Conservation (phyloP, 1,140 invertebrate species). For the Apis laboriosa region DNA sequence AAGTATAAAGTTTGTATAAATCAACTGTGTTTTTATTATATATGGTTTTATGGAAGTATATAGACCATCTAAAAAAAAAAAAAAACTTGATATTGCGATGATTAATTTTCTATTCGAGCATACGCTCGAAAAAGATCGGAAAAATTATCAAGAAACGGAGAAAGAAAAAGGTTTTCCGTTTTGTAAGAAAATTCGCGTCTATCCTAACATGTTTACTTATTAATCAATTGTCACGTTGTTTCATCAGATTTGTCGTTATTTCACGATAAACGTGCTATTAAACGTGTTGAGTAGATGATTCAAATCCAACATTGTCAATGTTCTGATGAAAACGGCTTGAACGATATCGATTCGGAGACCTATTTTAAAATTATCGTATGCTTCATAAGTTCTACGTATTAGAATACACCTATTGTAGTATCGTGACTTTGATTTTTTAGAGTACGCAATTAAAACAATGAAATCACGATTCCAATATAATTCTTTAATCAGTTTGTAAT, state of each 20-base stretch:
- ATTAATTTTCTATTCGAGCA: no score
- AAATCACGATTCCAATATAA: neutral
- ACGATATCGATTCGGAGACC: neutral
- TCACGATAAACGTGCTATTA: neutral
- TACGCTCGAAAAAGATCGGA: neutral
- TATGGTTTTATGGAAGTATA: no score
- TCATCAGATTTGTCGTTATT: constrained; percentile 6
- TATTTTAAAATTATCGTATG: neutral
- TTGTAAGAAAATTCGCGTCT: constrained; percentile 27
- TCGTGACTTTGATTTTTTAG: neutral
- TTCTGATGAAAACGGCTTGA: neutral
- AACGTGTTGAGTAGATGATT: constrained; percentile 4
- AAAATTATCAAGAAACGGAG: no score
- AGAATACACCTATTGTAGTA: neutral
- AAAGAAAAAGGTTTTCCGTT: neutral
- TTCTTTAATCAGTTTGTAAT: neutral
- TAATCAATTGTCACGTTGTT: constrained; percentile 22
- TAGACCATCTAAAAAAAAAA: no score
- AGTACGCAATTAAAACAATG: neutral
- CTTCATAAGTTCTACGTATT: neutral
- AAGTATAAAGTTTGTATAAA: no score
- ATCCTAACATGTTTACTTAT: constrained; percentile 23
- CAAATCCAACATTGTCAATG: neutral
- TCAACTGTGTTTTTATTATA: no score
- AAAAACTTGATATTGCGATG: no score